These are phyloP conservation scores for Aldrovandia affinis DNA, from an alignment of 2,797 vertebrate species.

Conservation along the genomic window DNA sequence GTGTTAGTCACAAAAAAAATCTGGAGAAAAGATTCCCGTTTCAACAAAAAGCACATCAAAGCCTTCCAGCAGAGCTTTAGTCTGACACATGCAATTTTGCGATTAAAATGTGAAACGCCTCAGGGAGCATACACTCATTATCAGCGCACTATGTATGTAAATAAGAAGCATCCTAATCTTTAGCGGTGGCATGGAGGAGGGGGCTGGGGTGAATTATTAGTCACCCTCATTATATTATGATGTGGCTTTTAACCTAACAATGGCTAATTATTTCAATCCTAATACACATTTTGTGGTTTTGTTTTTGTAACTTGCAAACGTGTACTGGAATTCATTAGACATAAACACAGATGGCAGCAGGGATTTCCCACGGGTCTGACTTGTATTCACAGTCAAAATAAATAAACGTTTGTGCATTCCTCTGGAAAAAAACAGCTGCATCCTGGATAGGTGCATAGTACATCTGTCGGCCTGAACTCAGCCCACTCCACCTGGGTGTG, in stretches of 20 bases:
- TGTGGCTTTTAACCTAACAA: conserved; percentile 39
- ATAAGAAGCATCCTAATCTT: conserved; percentile 25
- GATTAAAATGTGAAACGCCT: conserved; percentile 33
- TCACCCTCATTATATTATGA: conserved; percentile 29
- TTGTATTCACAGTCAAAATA: neutral
- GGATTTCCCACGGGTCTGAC: no score
- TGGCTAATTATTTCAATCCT: conserved; percentile 29
- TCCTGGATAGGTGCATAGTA: neutral
- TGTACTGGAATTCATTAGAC: neutral
- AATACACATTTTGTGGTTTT: conserved; percentile 22
- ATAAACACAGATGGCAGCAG: neutral
- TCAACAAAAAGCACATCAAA: conserved; percentile 14
- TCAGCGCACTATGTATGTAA: conserved; percentile 28
- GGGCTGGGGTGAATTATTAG: conserved; percentile 11
- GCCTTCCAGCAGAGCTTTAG: conserved; percentile 23
- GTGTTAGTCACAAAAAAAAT: neutral
- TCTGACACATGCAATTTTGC: conserved; percentile 31
- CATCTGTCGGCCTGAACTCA: neutral
- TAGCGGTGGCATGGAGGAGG: neutral
- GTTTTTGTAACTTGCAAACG: conserved; percentile 25
- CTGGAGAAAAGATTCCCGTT: neutral
- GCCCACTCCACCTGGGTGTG: no score
- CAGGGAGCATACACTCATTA: conserved; percentile 36
- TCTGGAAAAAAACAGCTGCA: neutral
- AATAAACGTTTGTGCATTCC: neutral